A percentile compares a stretch with the other conserved stretches of the same genome.
Conservation (phyloP, 92 coral and sea anemone genomes). For the Phenganax subtilis region DNA sequence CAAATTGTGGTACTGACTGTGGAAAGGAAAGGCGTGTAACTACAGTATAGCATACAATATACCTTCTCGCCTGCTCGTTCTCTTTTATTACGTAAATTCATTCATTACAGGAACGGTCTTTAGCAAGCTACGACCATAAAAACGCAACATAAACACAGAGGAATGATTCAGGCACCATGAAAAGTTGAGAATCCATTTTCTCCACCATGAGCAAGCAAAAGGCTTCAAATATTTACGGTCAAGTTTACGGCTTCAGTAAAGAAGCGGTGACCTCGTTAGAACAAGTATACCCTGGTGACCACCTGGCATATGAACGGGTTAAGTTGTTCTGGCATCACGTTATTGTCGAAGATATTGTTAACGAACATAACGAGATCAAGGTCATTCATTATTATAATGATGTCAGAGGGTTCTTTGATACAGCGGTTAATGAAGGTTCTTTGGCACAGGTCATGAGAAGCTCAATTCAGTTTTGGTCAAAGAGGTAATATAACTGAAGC, state of each 20-base stretch:
- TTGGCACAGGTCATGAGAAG: slow-evolving; percentile 23
- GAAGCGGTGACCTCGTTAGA: slow-evolving; percentile 35
- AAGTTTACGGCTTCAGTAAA: slow-evolving; percentile 32
- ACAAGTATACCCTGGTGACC: slow-evolving; percentile 57
- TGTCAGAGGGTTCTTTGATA: background rate
- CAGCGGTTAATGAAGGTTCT: background rate
- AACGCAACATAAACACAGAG: no score
- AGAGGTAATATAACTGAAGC: slow-evolving; percentile 13
- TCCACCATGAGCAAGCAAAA: slow-evolving; percentile 1
- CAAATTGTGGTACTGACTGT: no score
- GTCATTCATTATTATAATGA: slow-evolving; percentile 49
- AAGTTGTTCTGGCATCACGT: slow-evolving; percentile 62
- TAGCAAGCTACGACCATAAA: no score
- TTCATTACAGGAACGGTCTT: no score
- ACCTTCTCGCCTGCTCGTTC: no score
- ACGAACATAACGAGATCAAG: slow-evolving; percentile 32
- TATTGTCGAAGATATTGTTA: slow-evolving; percentile 51
- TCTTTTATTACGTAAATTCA: no score
- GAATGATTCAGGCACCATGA: background rate
- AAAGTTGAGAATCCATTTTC: background rate
- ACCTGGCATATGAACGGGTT: slow-evolving; percentile 52
- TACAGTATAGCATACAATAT: no score
- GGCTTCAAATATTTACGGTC: slow-evolving; percentile 29
- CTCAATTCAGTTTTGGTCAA: slow-evolving; percentile 30
- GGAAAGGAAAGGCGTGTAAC: no score